Conservation (phyloP, 2,113 vertebrate genomes). For the Anhinga rufa region DNA sequence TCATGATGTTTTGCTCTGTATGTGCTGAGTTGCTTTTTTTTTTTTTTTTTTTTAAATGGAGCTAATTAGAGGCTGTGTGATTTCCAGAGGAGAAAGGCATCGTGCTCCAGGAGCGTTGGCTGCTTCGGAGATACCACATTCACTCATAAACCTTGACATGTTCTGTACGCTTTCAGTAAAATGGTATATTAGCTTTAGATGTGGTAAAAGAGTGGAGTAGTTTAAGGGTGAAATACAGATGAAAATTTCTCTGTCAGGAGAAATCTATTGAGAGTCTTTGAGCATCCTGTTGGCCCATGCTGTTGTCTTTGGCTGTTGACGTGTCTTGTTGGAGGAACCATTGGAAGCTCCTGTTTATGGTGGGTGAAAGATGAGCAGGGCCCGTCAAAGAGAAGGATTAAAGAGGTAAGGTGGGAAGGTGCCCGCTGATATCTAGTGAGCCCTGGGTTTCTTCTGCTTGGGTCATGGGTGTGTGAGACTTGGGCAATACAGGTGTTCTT, state of each 20-base stretch:
- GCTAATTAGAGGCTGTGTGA: not conserved
- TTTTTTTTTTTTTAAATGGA: not conserved
- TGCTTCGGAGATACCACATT: not conserved
- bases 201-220: not conserved
- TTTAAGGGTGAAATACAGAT: not conserved
- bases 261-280: not conserved
- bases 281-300: fast-evolving
- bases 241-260: not conserved
- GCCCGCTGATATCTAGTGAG: not conserved
- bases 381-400: not conserved
- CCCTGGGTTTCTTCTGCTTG: not conserved
- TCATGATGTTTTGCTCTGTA: not conserved
- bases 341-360: not conserved
- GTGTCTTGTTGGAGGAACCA: not conserved
- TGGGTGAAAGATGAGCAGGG: not conserved
- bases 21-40: not conserved
- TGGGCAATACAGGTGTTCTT: not conserved
- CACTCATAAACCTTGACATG: not conserved
- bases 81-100: not conserved
- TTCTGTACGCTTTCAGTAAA: not conserved
- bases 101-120: not conserved
- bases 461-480: fast-evolving
- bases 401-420: not conserved
- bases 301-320: not conserved
- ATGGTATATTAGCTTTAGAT: not conserved